Evolutionary conservation across 2,888 invertebrate species (phyloP).

Genomic region (Aspidiotus destructor): DNA sequence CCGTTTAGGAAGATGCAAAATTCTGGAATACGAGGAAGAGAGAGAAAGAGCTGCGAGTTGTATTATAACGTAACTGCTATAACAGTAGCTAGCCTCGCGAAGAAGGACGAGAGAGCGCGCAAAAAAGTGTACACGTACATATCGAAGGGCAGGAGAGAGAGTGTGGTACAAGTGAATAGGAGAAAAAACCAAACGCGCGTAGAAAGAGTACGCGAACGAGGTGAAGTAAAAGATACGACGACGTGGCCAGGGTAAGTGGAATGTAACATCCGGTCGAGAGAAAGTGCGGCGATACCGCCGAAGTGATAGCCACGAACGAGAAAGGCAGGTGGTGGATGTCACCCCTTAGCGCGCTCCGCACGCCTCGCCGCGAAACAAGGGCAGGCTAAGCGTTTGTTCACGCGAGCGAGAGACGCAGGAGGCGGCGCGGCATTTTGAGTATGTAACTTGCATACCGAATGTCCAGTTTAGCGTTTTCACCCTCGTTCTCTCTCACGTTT

Average conservation of each 20-base stretch:
- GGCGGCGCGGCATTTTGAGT: slow-evolving; percentile 18
- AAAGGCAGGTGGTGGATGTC: slow-evolving; percentile 23
- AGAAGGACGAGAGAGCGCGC: not conserved
- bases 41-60: not conserved
- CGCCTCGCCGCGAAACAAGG: slow-evolving; percentile 1
- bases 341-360: slow-evolving; percentile 5
- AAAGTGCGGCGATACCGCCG: slow-evolving; percentile 6
- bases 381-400: slow-evolving; percentile 24
- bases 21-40: not conserved
- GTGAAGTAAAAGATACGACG: slow-evolving; percentile 1
- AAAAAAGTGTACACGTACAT: slow-evolving; percentile 3
- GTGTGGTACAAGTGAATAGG: not conserved
- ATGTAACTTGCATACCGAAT: slow-evolving; percentile 33
- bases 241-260: slow-evolving; percentile 8
- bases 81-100: not conserved
- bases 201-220: not conserved
- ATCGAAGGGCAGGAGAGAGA: not conserved
- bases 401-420: slow-evolving; percentile 5
- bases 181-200: slow-evolving; percentile 1
- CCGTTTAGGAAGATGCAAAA: slow-evolving; percentile 24
- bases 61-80: too few relatives aligned
- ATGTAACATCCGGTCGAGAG: slow-evolving; percentile 28
- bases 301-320: not conserved
- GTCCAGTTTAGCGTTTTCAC: slow-evolving; percentile 32
- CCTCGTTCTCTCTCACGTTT: slow-evolving; percentile 14